Evolutionary conservation across 2,797 vertebrate species (phyloP).

Genomic region (Erithacus rubecula): DNA sequence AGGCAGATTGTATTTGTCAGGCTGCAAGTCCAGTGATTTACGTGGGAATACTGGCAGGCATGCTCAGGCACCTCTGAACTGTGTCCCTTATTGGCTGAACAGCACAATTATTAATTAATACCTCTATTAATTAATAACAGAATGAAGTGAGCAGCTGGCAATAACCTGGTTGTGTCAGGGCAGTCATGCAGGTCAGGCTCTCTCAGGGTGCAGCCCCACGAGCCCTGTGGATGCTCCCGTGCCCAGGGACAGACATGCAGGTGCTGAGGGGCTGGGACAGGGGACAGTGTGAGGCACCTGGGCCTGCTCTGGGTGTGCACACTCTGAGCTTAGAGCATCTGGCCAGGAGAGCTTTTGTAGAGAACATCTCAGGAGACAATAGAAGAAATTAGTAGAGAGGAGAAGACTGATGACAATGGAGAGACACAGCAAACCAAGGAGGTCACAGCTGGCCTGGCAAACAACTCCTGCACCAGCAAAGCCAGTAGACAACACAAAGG

Average conservation of each 20-base stretch:
- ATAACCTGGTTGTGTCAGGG: not conserved
- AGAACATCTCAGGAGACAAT: slow-evolving; percentile 48
- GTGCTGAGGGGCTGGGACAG: not conserved
- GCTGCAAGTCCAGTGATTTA: slow-evolving; percentile 18
- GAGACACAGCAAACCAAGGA: slow-evolving; percentile 49
- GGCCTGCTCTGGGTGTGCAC: not conserved
- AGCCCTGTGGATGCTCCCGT: not conserved
- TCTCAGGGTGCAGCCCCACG: not conserved
- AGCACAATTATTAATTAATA: slow-evolving; percentile 34
- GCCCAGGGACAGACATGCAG: not conserved
- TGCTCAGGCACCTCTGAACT: slow-evolving; percentile 31
- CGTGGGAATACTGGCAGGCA: slow-evolving; percentile 12
- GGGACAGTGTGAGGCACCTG: not conserved
- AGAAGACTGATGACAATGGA: slow-evolving; percentile 58
- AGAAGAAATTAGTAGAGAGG: not conserved
- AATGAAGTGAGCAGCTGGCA: not conserved
- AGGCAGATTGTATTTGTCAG: not conserved
- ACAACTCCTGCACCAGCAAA: slow-evolving; percentile 44
- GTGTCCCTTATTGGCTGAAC: not conserved
- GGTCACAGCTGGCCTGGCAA: slow-evolving; percentile 12
- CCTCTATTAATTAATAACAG: slow-evolving; percentile 40
- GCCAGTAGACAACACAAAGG: slow-evolving; percentile 42
- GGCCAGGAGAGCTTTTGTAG: slow-evolving; percentile 47
- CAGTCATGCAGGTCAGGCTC: slow-evolving; percentile 10
- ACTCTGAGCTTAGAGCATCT: not conserved